Evolutionary conservation across 2,888 invertebrate genomes (phyloP).

Genomic region (Copidosoma aretas): DNA sequence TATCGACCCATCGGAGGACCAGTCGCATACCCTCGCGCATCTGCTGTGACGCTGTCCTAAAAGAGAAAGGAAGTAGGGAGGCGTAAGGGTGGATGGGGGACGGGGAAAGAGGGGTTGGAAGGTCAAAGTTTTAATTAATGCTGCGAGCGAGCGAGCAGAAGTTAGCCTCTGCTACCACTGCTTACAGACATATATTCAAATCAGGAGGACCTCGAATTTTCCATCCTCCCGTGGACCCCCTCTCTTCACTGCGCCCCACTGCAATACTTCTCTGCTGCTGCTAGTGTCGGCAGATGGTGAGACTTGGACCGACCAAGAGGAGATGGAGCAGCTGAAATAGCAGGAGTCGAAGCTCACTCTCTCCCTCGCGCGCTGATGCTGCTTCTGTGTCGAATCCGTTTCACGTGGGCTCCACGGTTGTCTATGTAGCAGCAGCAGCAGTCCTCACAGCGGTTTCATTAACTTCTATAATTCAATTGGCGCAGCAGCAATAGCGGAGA

Average conservation of each 20-base stretch:
- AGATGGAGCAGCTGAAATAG: too few relatives aligned
- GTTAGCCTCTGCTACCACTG: conserved; percentile 36
- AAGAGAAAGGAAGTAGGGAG: too few relatives aligned
- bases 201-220: conserved; percentile 44
- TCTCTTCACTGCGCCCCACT: background rate
- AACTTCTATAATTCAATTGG: too few relatives aligned
- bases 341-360: too few relatives aligned
- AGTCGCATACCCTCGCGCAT: conserved; percentile 8
- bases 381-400: too few relatives aligned
- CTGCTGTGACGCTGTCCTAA: too few relatives aligned
- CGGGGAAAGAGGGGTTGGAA: conserved; percentile 38
- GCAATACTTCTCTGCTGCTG: background rate
- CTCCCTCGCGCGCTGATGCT: too few relatives aligned
- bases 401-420: too few relatives aligned
- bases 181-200: conserved; percentile 53
- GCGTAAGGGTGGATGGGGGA: background rate
- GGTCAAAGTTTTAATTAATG: conserved; percentile 60
- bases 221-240: conserved; percentile 7
- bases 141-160: conserved; percentile 37
- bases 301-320: conserved; percentile 39
- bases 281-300: conserved; percentile 53
- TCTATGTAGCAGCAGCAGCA: too few relatives aligned
- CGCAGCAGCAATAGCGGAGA: too few relatives aligned
- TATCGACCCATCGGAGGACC: conserved; percentile 29
- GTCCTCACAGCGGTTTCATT: too few relatives aligned